These are phyloP conservation scores for Triplophysa tibetana DNA, from an alignment of 2,113 vertebrate genomes.

Conservation along the genomic window DNA sequence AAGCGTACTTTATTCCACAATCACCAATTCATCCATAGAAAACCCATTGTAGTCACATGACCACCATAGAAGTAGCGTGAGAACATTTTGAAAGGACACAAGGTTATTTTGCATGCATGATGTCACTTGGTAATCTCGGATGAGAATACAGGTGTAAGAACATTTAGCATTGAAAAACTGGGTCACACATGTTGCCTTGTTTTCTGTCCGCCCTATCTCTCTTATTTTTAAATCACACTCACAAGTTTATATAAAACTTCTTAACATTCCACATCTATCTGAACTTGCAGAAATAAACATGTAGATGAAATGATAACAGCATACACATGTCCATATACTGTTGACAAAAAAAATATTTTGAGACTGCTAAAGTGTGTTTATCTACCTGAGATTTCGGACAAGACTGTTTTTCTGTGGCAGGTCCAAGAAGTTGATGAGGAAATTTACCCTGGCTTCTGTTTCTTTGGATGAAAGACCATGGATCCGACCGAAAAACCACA, in stretches of 20 bases:
- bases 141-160: background rate
- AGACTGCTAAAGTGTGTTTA: background rate
- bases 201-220: background rate
- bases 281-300: background rate
- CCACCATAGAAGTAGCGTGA: background rate
- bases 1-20: background rate
- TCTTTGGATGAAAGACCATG: constrained; percentile 74
- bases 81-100: background rate
- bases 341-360: background rate
- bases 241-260: background rate
- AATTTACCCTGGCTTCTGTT: constrained; percentile 69
- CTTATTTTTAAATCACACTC: background rate
- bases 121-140: constrained; percentile 10
- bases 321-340: background rate
- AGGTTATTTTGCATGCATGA: constrained; percentile 7
- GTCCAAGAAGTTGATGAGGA: constrained; percentile 77
- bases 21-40: background rate
- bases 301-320: background rate
- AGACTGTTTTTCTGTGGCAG: constrained; percentile 74
- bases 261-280: background rate
- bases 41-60: constrained; percentile 1
- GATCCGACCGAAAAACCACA: constrained; percentile 75
- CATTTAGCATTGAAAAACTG: constrained; percentile 17
- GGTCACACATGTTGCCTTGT: constrained; percentile 19
- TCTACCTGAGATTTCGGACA: constrained; percentile 76